These are phyloP conservation scores for Hanleya hanleyi DNA, from an alignment of 2,888 invertebrate species.

Conservation along the genomic window DNA sequence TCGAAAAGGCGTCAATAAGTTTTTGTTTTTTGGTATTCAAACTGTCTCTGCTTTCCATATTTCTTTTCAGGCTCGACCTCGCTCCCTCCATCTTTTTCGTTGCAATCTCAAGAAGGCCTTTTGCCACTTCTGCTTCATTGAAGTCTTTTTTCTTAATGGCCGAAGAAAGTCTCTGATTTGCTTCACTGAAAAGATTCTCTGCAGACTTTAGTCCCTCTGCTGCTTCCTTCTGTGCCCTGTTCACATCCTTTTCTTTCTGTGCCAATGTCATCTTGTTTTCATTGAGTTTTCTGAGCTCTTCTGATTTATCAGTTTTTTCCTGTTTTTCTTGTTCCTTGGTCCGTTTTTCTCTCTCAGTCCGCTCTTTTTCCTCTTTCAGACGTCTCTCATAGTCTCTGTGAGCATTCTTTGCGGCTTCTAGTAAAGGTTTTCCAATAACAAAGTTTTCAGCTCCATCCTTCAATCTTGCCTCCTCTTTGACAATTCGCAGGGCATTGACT, in stretches of 20 bases:
- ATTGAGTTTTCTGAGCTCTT: neutral
- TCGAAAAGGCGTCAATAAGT: neutral
- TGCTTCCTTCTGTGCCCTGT: neutral
- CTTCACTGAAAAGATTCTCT: neutral
- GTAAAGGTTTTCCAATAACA: neutral
- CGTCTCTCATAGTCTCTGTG: neutral
- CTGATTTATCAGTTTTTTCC: neutral
- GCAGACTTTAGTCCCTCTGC: neutral
- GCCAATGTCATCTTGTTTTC: neutral
- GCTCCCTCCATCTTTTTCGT: slow-evolving; percentile 27
- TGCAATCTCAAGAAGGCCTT: slow-evolving; percentile 29
- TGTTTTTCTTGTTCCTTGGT: neutral
- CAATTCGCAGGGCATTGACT: slow-evolving; percentile 9
- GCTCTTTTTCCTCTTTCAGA: neutral
- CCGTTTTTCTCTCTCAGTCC: neutral
- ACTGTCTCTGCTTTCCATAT: slow-evolving; percentile 16
- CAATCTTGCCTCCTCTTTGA: neutral
- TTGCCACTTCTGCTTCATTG: slow-evolving; percentile 26
- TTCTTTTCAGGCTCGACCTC: neutral
- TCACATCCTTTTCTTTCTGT: neutral
- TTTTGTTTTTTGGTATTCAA: neutral
- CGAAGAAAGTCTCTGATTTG: neutral
- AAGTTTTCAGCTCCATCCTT: neutral
- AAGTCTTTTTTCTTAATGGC: slow-evolving; percentile 23
- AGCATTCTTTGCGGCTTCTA: neutral